Evolutionary conservation across 2,113 vertebrate species (phyloP), one percentile per base, ranked within the genome.

Genomic region (Tinamus guttatus): DNA sequence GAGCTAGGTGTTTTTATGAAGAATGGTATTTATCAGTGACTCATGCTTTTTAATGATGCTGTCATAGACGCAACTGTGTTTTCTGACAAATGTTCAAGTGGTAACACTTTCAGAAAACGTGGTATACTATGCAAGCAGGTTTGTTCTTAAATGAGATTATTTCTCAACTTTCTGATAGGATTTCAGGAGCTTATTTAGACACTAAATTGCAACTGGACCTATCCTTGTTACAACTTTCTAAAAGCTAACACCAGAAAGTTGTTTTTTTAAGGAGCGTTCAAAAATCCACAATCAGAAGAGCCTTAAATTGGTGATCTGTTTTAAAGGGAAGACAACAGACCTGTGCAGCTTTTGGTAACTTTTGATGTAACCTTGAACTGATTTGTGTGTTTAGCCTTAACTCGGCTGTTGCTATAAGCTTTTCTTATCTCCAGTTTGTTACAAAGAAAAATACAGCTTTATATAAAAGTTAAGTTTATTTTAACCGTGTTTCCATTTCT

Each of bases 21-120:
- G 81, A 87, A 58, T 1, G 1, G 27, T 51, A 52, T 18, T 82
- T 94, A 65, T 80, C 79, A 43, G 84, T 91, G 89, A 95, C 43
- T 92, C 74, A 85, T 67, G 30, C 63, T 47, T 94, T 43, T 47
- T 91, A 93, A 94, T 86, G 90, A 94, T 88, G 38, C 62, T 93
- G 52, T 73, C 69, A 45, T 20, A 78, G 68, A 47, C 51, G 41
- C 0, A 49, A 19, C 86, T 84, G 71, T 76, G 54, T 75, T 86
- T 90, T 86, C 83, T 95, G 80, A 60, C 3, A 13, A 73, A 76
- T 84, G 62, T 68, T 86, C 24, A 21, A 64, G 38, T 52, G 15
- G 38, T 49, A 93, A 32, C 38, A 14, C 20, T 86, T 75, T 75
- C 56, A 58, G 69, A 88, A 88, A 84, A 90, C 43, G 68, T 0